phyloP scores from a whole-genome alignment of 2,888 invertebrate genomes.

The Drosophila hawaiiensis region DNA sequence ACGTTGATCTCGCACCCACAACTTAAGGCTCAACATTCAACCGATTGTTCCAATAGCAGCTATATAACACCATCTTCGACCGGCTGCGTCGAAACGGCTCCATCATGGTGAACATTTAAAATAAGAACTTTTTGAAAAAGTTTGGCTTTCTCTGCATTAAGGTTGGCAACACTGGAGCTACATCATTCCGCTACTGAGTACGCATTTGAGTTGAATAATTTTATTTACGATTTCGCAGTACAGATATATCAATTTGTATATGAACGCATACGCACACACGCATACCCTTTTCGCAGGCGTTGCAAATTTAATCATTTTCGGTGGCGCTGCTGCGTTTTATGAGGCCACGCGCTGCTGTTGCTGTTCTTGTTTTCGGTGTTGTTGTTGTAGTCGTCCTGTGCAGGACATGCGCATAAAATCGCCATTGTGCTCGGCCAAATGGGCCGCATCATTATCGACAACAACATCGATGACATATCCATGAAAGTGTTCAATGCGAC shows the following conservation, averaged over 20 bases:
- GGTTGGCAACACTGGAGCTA: background rate
- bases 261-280: background rate
- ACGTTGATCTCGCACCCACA: background rate
- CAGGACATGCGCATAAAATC: conserved; percentile 38
- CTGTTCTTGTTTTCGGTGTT: background rate
- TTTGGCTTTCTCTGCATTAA: background rate
- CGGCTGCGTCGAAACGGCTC: background rate
- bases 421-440: conserved; percentile 59
- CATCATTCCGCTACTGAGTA: conserved; percentile 15
- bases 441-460: conserved; percentile 72
- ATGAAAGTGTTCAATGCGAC: conserved; percentile 31
- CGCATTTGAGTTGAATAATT: conserved; percentile 35
- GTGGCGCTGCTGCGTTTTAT: conserved; percentile 57
- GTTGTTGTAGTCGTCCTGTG: background rate
- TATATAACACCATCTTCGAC: background rate
- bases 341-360: conserved; percentile 40
- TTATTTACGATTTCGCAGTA: conserved; percentile 42
- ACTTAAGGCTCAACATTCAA: background rate
- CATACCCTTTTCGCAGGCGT: conserved; percentile 25
- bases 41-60: background rate
- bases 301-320: conserved; percentile 66
- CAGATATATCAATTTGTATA: conserved; percentile 11
- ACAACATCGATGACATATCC: conserved; percentile 51
- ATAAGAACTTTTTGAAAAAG: background rate
- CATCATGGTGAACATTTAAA: background rate